A percentile compares a stretch with the other conserved stretches of the same genome.
Conservation (phyloP, 1,140 invertebrate species). For the Manduca sexta region DNA sequence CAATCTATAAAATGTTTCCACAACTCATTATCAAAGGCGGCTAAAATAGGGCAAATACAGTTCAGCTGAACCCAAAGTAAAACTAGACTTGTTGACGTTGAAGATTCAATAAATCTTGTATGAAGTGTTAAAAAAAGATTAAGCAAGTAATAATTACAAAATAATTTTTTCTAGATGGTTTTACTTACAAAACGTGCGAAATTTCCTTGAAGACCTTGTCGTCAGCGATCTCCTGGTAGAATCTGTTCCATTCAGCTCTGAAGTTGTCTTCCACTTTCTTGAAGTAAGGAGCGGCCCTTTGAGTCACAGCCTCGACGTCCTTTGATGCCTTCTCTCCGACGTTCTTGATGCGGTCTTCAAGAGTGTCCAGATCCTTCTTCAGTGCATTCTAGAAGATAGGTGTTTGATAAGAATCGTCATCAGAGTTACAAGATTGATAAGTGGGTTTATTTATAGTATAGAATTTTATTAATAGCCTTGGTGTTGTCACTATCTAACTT, state of each 20-base stretch:
- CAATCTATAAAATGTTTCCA: too few species aligned
- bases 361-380: conserved; percentile 39
- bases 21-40: too few species aligned
- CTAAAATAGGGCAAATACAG: too few species aligned
- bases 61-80: too few species aligned
- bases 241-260: conserved; percentile 73
- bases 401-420: background rate
- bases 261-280: conserved; percentile 75
- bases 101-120: too few species aligned
- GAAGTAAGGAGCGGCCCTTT: conserved; percentile 76
- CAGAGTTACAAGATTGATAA: too few species aligned
- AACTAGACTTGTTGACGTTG: too few species aligned
- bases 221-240: conserved; percentile 77
- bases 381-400: conserved; percentile 31
- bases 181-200: conserved; percentile 76
- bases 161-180: background rate
- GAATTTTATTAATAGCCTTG: too few species aligned
- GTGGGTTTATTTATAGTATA: too few species aligned
- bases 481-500: too few species aligned
- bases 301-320: conserved; percentile 66
- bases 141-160: too few species aligned
- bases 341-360: conserved; percentile 41
- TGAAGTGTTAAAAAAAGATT: too few species aligned
- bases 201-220: conserved; percentile 80
- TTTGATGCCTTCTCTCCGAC: conserved; percentile 53